Evolutionary conservation across 2,888 invertebrate species (phyloP).

Genomic region (Apamea crenata): DNA sequence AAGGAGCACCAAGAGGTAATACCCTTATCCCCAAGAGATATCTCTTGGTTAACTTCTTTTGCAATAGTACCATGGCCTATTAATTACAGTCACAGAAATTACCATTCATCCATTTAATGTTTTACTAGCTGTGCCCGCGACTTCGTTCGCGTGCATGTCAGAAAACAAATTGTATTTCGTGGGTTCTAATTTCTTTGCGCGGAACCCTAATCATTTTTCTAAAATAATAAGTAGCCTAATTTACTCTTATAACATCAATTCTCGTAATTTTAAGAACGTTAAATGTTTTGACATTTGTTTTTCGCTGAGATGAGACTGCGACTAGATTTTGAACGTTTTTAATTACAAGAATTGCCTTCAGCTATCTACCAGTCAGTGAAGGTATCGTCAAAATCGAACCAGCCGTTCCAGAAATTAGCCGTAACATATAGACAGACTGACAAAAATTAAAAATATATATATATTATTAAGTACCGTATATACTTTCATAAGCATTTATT

Average conservation of each 20-base stretch:
- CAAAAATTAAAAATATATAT: neutral
- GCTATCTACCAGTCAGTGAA: no score
- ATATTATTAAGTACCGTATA: no score
- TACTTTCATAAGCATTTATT: neutral
- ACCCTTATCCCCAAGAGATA: neutral
- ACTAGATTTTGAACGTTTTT: no score
- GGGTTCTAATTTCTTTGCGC: neutral
- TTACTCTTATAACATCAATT: no score
- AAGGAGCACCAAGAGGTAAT: conserved; percentile 78
- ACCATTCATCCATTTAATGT: neutral
- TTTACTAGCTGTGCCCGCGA: neutral
- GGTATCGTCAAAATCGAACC: neutral
- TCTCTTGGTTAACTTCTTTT: neutral
- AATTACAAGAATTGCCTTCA: no score
- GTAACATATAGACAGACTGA: neutral
- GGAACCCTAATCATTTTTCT: neutral
- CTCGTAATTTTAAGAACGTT: no score
- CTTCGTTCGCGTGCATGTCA: neutral
- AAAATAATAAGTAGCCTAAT: neutral
- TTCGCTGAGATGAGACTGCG: no score
- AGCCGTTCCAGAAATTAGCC: neutral
- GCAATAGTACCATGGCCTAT: neutral
- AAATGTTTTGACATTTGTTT: no score
- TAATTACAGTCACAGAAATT: neutral
- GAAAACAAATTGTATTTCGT: neutral